Evolutionary conservation across 2,888 invertebrate species (phyloP), one percentile per base, ranked within the genome.

Genomic region (Plagodis pulveraria): DNA sequence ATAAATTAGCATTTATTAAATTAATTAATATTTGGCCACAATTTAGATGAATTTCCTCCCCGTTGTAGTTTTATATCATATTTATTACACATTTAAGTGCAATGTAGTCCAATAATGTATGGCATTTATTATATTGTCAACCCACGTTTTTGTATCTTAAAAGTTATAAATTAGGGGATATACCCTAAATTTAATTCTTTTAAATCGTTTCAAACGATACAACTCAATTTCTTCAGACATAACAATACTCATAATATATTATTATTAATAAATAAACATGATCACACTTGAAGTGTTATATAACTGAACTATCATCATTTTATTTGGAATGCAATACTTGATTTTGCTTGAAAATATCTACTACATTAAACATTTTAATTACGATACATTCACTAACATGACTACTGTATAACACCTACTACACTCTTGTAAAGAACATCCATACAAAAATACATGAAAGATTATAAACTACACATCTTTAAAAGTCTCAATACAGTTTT

Each of bases 371-470:
- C 44, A n/a, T 36, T 22, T 22, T 38, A 36, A 5, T 33, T 77
- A 81, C 81, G 79, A 76, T 80, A 80, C 80, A 77, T 76, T 68
- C 60, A 72, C 67, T 71, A 72, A 69, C 69, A 62, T 62, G 33
- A 46, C 43, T 61, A 61, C 62, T 69, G 52, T 70, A 65, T 61
- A 62, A 73, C 70, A 67, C 60, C 51, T 53, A 68, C 59, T 66
- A 64, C 67, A 60, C 59, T 52, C 34, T 56, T 58, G 50, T 62
- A 60, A 51, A 73, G 69, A 83, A 86, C 81, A 82, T 79, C 67
- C 75, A 83, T 87, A 87, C 77, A 86, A 88, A 87, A 87, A 86
- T 87, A 87, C 74, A 72, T 75, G 65, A 71, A 40, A 69, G 62
- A 66, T 64, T 62, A 71, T 66, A 49, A 62, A 60, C 53, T 71